These are phyloP conservation scores for Brachionus rotundiformis DNA, from an alignment of 1,140 invertebrate species.

Conservation along the genomic window DNA sequence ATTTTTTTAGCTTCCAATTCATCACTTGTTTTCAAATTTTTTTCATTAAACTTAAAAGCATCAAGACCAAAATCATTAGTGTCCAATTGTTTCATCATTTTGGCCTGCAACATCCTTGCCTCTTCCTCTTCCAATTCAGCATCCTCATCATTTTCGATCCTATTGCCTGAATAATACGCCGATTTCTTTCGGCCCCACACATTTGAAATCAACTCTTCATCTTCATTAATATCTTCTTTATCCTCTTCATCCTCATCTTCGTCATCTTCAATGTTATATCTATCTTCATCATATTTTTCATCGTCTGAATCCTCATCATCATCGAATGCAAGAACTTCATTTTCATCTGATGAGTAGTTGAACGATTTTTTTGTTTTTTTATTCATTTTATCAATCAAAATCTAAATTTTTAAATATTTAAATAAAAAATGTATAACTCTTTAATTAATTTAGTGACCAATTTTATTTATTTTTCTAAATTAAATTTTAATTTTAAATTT, in stretches of 20 bases:
- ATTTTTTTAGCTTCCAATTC: constrained; percentile 27
- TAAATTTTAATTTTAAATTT: constrained; percentile 19
- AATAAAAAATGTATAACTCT: neutral
- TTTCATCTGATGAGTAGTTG: constrained; percentile 56
- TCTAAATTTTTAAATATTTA: neutral
- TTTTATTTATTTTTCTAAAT: no score
- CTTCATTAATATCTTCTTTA: constrained; percentile 34
- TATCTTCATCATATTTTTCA: constrained; percentile 53
- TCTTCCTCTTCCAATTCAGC: constrained; percentile 82
- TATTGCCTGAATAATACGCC: constrained; percentile 77
- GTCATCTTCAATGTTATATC: constrained; percentile 55
- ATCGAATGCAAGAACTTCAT: constrained; percentile 56
- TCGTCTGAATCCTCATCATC: constrained; percentile 56
- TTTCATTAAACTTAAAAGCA: constrained; percentile 63
- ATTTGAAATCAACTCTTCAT: constrained; percentile 64
- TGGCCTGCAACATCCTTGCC: constrained; percentile 77
- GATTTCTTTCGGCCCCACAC: constrained; percentile 83
- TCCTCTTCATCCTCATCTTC: constrained; percentile 53
- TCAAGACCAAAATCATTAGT: constrained; percentile 79
- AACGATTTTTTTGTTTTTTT: constrained; percentile 49
- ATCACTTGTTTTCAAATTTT: constrained; percentile 51
- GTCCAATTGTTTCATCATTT: constrained; percentile 75
- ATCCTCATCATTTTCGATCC: constrained; percentile 78
- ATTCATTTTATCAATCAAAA: constrained; percentile 51
- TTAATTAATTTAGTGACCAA: no score